phyloP scores from a whole-genome alignment of 2,888 invertebrate species.

The Leptinotarsa peninsularis region DNA sequence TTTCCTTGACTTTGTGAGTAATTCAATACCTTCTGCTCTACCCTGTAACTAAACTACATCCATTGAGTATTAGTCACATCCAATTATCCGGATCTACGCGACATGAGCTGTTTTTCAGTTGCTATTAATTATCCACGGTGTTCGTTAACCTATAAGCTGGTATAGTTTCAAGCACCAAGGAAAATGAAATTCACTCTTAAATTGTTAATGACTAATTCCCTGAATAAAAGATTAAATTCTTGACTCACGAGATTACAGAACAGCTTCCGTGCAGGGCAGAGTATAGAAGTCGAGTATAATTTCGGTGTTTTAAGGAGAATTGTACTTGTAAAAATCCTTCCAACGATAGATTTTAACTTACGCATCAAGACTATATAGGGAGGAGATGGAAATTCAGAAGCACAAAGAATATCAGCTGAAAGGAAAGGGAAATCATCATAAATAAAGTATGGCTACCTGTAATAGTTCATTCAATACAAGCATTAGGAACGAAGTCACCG shows the following conservation, averaged over 20 bases:
- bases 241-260: slow-evolving; percentile 22
- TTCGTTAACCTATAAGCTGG: slow-evolving; percentile 31
- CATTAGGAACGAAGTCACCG: too few species aligned
- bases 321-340: neutral
- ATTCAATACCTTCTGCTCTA: neutral
- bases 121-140: slow-evolving; percentile 32
- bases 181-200: slow-evolving; percentile 41
- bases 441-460: too few species aligned
- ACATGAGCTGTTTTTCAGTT: slow-evolving; percentile 25
- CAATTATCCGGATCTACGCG: slow-evolving; percentile 4
- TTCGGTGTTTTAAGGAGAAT: neutral
- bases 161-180: slow-evolving; percentile 35
- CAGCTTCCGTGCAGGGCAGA: slow-evolving; percentile 28
- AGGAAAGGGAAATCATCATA: too few species aligned
- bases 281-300: neutral
- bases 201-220: slow-evolving; percentile 43
- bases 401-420: too few species aligned
- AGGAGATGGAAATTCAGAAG: too few species aligned
- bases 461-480: too few species aligned
- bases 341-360: too few species aligned
- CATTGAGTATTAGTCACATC: slow-evolving; percentile 2
- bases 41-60: neutral
- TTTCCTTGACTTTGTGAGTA: too few species aligned
- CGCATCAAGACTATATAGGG: too few species aligned
- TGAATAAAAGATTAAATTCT: slow-evolving; percentile 44